A percentile compares a stretch with the other conserved stretches of the same genome.
phyloP scores from a whole-genome alignment of 1,140 invertebrate species.

The Marisa cornuarietis region DNA sequence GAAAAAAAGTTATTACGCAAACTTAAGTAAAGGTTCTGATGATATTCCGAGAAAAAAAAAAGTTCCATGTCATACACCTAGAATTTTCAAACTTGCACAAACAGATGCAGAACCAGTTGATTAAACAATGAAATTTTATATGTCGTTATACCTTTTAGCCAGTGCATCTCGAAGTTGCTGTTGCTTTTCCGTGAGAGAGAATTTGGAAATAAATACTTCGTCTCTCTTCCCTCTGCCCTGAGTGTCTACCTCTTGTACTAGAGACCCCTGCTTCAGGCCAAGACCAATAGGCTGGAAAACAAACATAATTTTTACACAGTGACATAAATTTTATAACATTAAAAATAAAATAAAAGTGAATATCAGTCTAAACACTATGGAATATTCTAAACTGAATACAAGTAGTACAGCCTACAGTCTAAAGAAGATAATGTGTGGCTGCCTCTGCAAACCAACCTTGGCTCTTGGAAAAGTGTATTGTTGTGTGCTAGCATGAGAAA shows the following conservation, averaged over 20 bases:
- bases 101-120: too few species aligned
- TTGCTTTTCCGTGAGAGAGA: slow-evolving; percentile 50
- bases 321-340: not conserved
- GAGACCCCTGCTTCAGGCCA: slow-evolving; percentile 47
- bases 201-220: slow-evolving; percentile 54
- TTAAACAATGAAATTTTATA: too few species aligned
- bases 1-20: too few species aligned
- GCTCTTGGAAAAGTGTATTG: slow-evolving; percentile 15
- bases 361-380: not conserved
- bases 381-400: not conserved
- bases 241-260: slow-evolving; percentile 33
- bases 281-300: not conserved
- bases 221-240: slow-evolving; percentile 31
- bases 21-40: too few species aligned
- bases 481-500: slow-evolving; percentile 4
- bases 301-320: not conserved
- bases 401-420: not conserved
- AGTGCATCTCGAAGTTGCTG: slow-evolving; percentile 47
- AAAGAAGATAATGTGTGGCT: too few species aligned
- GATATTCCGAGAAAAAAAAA: too few species aligned
- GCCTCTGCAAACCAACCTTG: not conserved
- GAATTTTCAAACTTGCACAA: too few species aligned
- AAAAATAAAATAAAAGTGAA: slow-evolving; percentile 2
- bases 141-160: slow-evolving; percentile 45
- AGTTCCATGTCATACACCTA: too few species aligned